Percentiles rank a stretch among this genome's conserved stretches.
Evolutionary conservation across 2,797 vertebrate species (phyloP).

Genomic region (Eospalax fontanierii): DNA sequence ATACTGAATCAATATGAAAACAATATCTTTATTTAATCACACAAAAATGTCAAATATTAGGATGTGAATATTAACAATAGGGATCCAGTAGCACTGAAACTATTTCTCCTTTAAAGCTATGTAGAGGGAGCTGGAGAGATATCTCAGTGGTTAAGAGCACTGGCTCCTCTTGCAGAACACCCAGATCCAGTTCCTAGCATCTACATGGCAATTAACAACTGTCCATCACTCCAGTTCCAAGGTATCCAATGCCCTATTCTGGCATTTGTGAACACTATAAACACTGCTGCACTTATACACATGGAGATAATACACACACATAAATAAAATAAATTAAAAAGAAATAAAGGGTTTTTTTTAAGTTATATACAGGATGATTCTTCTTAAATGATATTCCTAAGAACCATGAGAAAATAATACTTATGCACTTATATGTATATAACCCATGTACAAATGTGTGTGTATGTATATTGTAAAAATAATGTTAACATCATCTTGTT

Average conservation of each 20-base stretch:
- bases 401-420: constrained; percentile 12
- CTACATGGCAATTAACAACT: too few relatives aligned
- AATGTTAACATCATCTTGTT: not conserved
- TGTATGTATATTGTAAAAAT: not conserved
- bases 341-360: not conserved
- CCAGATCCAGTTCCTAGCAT: too few relatives aligned
- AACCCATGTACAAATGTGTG: not conserved
- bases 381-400: constrained; percentile 52
- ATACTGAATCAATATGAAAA: constrained; percentile 36
- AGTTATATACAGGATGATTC: not conserved
- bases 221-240: too few relatives aligned
- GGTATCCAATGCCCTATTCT: too few relatives aligned
- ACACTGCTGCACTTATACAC: too few relatives aligned
- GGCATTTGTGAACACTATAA: too few relatives aligned
- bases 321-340: too few relatives aligned
- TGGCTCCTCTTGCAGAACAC: too few relatives aligned
- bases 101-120: constrained; percentile 43
- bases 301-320: too few relatives aligned
- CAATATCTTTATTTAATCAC: constrained; percentile 1
- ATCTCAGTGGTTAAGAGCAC: too few relatives aligned
- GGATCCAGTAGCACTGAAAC: constrained; percentile 37
- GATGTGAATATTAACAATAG: constrained; percentile 28
- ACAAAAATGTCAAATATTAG: constrained; percentile 26
- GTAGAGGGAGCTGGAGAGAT: not conserved
- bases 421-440: not conserved